phyloP scores from a whole-genome alignment of 2,113 vertebrate species.

The Todiramphus chloris region DNA sequence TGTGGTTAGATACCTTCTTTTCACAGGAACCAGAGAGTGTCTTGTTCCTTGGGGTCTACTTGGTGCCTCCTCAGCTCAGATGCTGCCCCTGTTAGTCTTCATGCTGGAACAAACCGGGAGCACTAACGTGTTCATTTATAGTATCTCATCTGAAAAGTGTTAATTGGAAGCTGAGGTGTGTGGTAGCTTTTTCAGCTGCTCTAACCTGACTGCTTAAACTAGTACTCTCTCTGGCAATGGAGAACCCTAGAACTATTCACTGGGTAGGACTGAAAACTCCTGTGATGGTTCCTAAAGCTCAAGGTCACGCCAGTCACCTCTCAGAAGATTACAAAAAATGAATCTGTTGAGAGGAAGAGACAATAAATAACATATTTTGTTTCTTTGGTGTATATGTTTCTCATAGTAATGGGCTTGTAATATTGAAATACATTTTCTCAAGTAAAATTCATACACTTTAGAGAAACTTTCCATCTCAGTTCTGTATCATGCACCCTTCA shows the following conservation, averaged over 20 bases:
- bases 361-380: not conserved
- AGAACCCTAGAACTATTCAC: not conserved
- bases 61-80: not conserved
- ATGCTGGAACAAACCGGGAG: not conserved
- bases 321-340: not conserved
- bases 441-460: not conserved
- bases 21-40: not conserved
- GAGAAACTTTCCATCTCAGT: not conserved
- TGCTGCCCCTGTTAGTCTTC: not conserved
- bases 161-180: slow-evolving; percentile 18
- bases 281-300: not conserved
- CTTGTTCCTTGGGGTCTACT: not conserved
- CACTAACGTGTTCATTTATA: not conserved
- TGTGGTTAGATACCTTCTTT: not conserved
- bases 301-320: not conserved
- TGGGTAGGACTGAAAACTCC: not conserved
- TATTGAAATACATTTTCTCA: not conserved
- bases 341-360: not conserved
- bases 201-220: not conserved
- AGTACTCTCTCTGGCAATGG: not conserved
- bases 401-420: not conserved
- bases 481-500: not conserved
- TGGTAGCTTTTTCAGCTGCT: not conserved
- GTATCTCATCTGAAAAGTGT: not conserved
- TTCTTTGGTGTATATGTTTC: not conserved